Evolutionary conservation across 2,113 vertebrate species (phyloP), one percentile per base, ranked within the genome.

Genomic region (Hippocampus abdominalis): DNA sequence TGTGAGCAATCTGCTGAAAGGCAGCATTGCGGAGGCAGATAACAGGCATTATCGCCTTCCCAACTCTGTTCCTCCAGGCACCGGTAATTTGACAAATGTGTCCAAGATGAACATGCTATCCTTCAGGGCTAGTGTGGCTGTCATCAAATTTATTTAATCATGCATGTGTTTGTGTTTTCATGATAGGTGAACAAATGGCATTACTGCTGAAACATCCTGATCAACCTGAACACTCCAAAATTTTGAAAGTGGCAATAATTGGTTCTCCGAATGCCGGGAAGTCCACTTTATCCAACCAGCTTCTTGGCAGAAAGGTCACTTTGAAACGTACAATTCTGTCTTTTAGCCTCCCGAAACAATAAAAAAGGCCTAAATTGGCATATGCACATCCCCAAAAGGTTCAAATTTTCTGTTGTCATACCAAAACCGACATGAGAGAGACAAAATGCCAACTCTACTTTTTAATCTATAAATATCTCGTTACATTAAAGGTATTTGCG

Each of bases 181-280:
- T 36, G 70, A 42, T 78, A 97, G 95, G 65, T 68, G 91, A 95
- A 18, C 95, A 96, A 18, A 32, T 90, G 0, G 79, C 88, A 0
- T 82, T 95, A 36, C 53, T 98, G 74, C 8, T 54, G 57, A 81
- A 85, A 73, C 64, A 16, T 46, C 95, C 97, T 0, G 88, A 99
- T 84, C 95, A 97, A 84, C 97, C 97, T 0, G 85, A 78, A 51
- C 89, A 93, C 69, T 61, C 96, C n/a, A 94, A 85, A 48, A 77
- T 93, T 72, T 89, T 98, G 64, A 93, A 91, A 80, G 91, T 98
- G 10, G 95, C 94, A 16, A 74, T 99, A 73, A 90, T 99, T 0
- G 97, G 97, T 1, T 88, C 95, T 0, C 97, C 97, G 0, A 99
- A 99, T 39, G 95, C 95, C 1, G 97, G 97, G 11, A 99, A 99